These are phyloP conservation scores for Ips nitidus DNA, from an alignment of 1,140 invertebrate genomes.

Conservation along the genomic window DNA sequence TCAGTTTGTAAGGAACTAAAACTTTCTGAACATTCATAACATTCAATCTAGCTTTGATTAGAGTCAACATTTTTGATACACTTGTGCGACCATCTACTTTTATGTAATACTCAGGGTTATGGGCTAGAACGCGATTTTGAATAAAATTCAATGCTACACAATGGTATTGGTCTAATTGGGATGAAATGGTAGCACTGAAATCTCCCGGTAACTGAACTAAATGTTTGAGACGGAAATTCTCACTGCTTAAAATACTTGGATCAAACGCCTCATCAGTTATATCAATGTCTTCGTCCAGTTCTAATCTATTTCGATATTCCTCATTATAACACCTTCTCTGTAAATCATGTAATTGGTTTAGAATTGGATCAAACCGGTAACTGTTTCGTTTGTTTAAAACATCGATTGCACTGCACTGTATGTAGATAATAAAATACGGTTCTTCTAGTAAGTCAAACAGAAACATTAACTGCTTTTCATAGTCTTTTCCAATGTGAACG, in stretches of 20 bases:
- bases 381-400: constrained; percentile 52
- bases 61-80: constrained; percentile 53
- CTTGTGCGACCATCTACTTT: constrained; percentile 58
- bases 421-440: constrained; percentile 58
- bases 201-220: constrained; percentile 51
- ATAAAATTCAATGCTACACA: constrained; percentile 51
- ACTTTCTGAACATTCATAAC: constrained; percentile 51
- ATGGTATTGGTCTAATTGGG: constrained; percentile 55
- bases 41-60: constrained; percentile 53
- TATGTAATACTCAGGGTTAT: constrained; percentile 57
- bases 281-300: constrained; percentile 19
- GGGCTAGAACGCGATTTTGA: constrained; percentile 55
- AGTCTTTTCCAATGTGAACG: constrained; percentile 38
- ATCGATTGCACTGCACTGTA: constrained; percentile 58
- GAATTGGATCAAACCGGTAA: constrained; percentile 54
- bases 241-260: constrained; percentile 17
- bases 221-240: constrained; percentile 35
- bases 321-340: constrained; percentile 28
- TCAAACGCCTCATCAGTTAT: constrained; percentile 38
- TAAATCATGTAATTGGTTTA: constrained; percentile 42
- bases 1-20: constrained; percentile 53
- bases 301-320: constrained; percentile 21
- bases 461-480: constrained; percentile 46
- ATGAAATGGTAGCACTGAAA: constrained; percentile 50
- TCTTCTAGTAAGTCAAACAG: constrained; percentile 45